Conservation (phyloP, 2,888 invertebrate species). For the Acanthosepion pharaonis region DNA sequence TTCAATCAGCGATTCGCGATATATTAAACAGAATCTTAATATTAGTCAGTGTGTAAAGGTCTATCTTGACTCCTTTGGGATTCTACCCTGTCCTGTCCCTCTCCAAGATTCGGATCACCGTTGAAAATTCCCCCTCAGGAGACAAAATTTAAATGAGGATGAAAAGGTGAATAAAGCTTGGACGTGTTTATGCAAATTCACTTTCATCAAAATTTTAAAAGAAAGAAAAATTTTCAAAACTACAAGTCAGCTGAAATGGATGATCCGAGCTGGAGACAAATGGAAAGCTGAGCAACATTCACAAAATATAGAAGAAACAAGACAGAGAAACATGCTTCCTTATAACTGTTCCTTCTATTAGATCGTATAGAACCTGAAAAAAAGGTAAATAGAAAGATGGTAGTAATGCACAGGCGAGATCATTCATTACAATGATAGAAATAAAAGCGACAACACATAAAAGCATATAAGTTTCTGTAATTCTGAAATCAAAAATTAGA, state of each 20-base stretch:
- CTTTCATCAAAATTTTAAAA: neutral
- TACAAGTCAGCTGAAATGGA: neutral
- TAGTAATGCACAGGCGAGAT: too few species aligned
- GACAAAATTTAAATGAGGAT: neutral
- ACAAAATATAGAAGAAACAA: too few species aligned
- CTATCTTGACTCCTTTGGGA: neutral
- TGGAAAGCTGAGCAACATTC: too few species aligned
- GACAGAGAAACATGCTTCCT: too few species aligned
- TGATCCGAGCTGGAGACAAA: too few species aligned
- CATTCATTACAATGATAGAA: too few species aligned
- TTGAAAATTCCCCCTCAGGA: neutral
- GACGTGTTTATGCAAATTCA: neutral
- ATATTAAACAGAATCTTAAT: neutral
- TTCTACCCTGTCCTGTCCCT: neutral
- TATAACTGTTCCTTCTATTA: too few species aligned
- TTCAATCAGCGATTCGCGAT: neutral
- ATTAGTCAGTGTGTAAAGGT: neutral
- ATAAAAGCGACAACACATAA: too few species aligned
- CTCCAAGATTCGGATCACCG: neutral
- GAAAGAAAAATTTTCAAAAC: neutral
- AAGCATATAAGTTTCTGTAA: too few species aligned
- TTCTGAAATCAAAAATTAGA: too few species aligned
- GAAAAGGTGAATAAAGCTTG: neutral
- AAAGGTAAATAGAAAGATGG: too few species aligned
- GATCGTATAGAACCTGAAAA: too few species aligned